Percentiles rank a stretch among this genome's conserved stretches.
Evolutionary conservation across 2,888 invertebrate genomes (phyloP).

Genomic region (Cantharis rufa): DNA sequence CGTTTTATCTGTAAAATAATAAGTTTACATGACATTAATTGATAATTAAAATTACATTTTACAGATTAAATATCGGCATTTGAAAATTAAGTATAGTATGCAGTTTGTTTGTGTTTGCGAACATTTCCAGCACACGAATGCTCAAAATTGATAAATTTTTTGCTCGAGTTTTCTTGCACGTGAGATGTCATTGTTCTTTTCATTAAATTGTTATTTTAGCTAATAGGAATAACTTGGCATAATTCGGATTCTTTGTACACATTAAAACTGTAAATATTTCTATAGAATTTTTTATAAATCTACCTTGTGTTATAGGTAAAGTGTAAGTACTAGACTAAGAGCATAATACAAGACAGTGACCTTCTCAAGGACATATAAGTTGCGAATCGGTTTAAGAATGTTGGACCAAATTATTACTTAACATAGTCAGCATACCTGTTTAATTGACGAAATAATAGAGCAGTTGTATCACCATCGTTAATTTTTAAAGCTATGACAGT

Average conservation of each 20-base stretch:
- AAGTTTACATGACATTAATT: not conserved
- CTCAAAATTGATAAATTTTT: not conserved
- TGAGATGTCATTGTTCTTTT: not conserved
- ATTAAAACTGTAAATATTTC: not conserved
- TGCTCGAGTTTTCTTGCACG: not conserved
- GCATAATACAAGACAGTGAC: conserved; percentile 50
- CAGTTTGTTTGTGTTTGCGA: not conserved
- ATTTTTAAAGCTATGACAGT: not conserved
- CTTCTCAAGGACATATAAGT: conserved; percentile 52
- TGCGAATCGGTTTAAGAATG: conserved; percentile 34
- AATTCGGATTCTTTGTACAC: not conserved
- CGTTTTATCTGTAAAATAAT: not conserved
- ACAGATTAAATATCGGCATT: not conserved
- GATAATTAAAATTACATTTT: not conserved
- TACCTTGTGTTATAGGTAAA: not conserved
- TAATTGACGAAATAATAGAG: conserved; percentile 11
- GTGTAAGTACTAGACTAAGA: not conserved
- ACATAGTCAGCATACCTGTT: conserved; percentile 28
- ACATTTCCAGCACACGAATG: not conserved
- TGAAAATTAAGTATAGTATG: not conserved
- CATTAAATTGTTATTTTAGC: not conserved
- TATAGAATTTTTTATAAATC: not conserved
- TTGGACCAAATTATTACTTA: conserved; percentile 35
- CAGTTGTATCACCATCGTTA: conserved; percentile 18
- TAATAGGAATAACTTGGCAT: not conserved